Evolutionary conservation across 2,888 invertebrate genomes (phyloP), one percentile per base, ranked within the genome.

Genomic region (Epinotia demarniana): DNA sequence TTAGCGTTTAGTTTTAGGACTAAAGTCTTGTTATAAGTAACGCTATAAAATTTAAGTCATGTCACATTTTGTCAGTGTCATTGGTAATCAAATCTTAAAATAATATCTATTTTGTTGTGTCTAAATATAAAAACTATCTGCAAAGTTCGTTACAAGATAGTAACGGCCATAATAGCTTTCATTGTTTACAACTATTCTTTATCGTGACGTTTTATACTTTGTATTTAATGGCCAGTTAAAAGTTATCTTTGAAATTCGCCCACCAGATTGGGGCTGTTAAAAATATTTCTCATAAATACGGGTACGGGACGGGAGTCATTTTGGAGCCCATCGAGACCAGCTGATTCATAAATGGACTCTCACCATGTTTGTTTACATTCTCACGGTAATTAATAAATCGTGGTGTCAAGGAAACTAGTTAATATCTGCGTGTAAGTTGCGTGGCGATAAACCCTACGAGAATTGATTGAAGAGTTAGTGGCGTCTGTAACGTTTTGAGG

Each of bases 171-270:
- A 70, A 66, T 61, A 71, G 75, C 64, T 85, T 83, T 87, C 84
- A 89, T 90, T 93, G 91, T 93, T 93, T 92, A 93, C 90, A 91
- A 90, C 89, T 86, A 86, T 88, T 89, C 84, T 87, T 91, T 92
- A 92, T 92, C 91, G 79, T 82, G 81, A 79, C 76, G 62, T 78
- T 77, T 78, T 77, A 79, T 78, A 27, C 23, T 79, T 78, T 71
- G 76, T 69, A 78, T 77, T 63, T 77, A 77, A 78, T 87, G 83
- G 83, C 83, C 87, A 86, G 87, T 91, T 91, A 92, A 90, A 86
- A 85, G 82, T 85, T 86, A 85, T 87, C 87, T 87, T 91, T 87
- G 87, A 90, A 91, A 90, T 87, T 89, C 55, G 62, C 74, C 69
- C 33, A 64, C 69, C n/a, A 60, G 39, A n/a, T 72, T 71, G 6